Evolutionary conservation across 2,797 vertebrate species (phyloP).

Genomic region (Phoebastria nigripes): DNA sequence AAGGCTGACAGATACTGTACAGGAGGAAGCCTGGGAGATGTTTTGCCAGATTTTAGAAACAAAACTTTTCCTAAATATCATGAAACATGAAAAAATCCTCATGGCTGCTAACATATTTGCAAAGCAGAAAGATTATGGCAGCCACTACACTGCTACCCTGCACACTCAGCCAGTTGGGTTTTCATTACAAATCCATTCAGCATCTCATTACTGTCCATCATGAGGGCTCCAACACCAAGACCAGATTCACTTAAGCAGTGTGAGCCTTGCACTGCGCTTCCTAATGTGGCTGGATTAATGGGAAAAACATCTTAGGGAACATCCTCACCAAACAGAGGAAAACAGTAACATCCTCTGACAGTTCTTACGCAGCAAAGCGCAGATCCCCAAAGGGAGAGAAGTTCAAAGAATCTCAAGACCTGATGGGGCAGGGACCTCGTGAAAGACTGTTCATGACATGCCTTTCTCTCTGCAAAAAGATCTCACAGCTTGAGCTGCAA

Average conservation of each 20-base stretch:
- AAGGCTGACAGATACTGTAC: background rate
- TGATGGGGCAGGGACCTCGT: background rate
- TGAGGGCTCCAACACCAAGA: background rate
- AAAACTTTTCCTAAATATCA: background rate
- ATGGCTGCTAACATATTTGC: background rate
- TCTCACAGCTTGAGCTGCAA: slow-evolving; percentile 19
- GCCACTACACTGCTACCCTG: background rate
- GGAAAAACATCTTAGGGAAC: slow-evolving; percentile 19
- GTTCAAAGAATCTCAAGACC: slow-evolving; percentile 6
- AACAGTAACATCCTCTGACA: slow-evolving; percentile 21
- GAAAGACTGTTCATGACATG: background rate
- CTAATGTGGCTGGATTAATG: background rate
- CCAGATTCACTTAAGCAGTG: background rate
- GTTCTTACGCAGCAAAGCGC: slow-evolving; percentile 16
- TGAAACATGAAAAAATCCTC: background rate
- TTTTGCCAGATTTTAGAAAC: background rate
- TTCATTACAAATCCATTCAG: background rate
- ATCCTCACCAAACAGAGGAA: background rate
- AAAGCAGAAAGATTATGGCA: background rate
- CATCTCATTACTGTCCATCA: slow-evolving; percentile 43
- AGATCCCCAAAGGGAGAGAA: slow-evolving; percentile 17
- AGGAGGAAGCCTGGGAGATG: background rate
- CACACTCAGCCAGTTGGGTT: background rate
- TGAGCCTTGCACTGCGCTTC: background rate
- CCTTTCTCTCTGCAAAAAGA: background rate